Conservation (phyloP, 1,140 invertebrate species). For the Amphibalanus amphitrite region DNA sequence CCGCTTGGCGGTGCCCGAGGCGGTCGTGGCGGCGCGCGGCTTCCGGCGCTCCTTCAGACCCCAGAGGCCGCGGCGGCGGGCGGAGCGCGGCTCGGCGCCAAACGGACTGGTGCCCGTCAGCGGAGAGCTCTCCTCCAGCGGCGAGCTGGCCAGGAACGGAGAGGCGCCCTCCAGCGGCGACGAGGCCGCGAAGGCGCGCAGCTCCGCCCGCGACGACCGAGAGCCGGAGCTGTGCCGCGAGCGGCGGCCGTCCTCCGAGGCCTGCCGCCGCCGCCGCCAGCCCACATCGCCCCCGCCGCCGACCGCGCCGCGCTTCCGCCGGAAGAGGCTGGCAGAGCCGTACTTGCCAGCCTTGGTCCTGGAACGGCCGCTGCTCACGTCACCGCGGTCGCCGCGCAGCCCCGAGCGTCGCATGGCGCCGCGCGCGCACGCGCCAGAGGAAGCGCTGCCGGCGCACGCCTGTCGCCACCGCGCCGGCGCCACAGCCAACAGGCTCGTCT, state of each 20-base stretch:
- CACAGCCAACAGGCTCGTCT: no score
- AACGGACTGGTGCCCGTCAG: background rate
- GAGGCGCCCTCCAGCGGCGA: background rate
- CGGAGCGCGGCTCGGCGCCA: background rate
- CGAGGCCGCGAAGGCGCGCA: background rate
- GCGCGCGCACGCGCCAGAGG: no score
- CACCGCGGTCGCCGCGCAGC: no score
- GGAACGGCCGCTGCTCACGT: background rate
- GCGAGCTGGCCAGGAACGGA: background rate
- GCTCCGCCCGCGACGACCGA: no score
- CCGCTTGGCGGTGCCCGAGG: background rate
- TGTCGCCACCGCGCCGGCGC: background rate
- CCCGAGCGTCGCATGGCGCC: no score
- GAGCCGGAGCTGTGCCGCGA: background rate
- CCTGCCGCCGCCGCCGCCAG: no score
- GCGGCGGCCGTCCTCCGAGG: background rate
- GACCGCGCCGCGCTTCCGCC: no score
- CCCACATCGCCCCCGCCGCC: no score
- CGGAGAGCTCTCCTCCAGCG: background rate
- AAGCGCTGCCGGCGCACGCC: background rate
- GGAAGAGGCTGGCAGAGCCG: background rate
- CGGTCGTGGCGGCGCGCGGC: no score
- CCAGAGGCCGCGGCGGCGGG: background rate
- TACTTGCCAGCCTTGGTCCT: background rate
- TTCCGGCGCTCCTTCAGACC: background rate